phyloP scores from a whole-genome alignment of 64 coral and sea anemone species.

The Pocillopora damicornis region DNA sequence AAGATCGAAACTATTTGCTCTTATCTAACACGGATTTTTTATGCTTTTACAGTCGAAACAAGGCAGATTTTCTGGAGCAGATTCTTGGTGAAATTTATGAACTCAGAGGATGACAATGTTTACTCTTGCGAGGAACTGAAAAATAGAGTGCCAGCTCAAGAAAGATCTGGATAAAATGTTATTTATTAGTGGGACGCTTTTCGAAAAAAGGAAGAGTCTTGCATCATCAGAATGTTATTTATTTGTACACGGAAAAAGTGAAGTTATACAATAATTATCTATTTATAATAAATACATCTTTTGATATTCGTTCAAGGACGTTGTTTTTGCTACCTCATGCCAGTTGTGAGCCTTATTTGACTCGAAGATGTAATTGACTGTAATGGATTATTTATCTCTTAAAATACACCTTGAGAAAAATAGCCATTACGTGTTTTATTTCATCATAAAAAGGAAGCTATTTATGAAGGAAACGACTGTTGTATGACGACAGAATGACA shows the following conservation, averaged over 20 bases:
- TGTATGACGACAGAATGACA: no score
- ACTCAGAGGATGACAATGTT: not conserved
- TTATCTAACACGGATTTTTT: not conserved
- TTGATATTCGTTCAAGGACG: not conserved
- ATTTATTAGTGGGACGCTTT: not conserved
- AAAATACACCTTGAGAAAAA: no score
- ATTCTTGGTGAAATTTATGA: not conserved
- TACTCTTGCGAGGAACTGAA: not conserved
- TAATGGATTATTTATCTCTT: not conserved
- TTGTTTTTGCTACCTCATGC: not conserved
- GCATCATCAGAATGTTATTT: not conserved
- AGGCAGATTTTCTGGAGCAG: not conserved
- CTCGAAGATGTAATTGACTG: not conserved
- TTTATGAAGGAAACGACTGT: no score
- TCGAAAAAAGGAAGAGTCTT: not conserved
- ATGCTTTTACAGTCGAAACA: not conserved
- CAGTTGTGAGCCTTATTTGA: not conserved
- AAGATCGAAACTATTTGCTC: not conserved
- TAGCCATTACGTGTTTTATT: no score
- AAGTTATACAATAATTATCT: not conserved
- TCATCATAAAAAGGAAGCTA: no score
- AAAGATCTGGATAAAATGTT: not conserved
- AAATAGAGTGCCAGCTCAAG: not conserved
- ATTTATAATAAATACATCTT: not conserved
- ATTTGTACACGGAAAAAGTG: not conserved